Percentiles rank a stretch among this genome's conserved stretches.
phyloP scores from a whole-genome alignment of 1,140 invertebrate species.

The Tetragonula clypearis region DNA sequence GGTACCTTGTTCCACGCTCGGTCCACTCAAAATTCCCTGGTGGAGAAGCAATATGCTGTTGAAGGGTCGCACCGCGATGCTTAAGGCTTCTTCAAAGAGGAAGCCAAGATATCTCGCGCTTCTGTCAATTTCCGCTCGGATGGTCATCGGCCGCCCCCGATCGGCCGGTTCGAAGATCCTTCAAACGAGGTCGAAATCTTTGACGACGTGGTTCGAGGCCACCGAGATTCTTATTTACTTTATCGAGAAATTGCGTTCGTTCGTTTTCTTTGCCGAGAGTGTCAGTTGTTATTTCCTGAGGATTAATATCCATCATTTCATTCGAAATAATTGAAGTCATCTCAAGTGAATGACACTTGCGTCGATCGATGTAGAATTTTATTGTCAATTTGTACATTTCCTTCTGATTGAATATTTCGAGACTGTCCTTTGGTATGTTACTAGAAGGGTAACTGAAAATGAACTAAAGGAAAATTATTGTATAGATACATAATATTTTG shows the following conservation, averaged over 20 bases:
- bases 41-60: slow-evolving; percentile 49
- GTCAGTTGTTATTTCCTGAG: background rate
- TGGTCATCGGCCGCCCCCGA: background rate
- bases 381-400: too few relatives aligned
- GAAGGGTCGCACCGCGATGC: background rate
- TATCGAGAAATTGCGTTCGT: background rate
- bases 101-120: slow-evolving; percentile 48
- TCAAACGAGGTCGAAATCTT: background rate
- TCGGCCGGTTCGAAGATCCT: background rate
- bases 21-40: slow-evolving; percentile 2
- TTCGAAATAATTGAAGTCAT: too few relatives aligned
- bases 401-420: too few relatives aligned
- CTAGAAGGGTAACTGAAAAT: too few relatives aligned
- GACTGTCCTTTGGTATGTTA: too few relatives aligned
- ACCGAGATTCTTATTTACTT: too few relatives aligned
- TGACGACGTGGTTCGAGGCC: background rate
- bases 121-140: slow-evolving; percentile 30
- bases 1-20: background rate
- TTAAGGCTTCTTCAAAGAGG: slow-evolving; percentile 26
- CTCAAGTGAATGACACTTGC: too few relatives aligned
- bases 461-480: too few relatives aligned
- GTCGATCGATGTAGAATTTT: too few relatives aligned
- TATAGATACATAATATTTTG: too few relatives aligned
- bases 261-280: background rate
- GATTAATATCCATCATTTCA: too few relatives aligned